phyloP scores from a whole-genome alignment of 2,113 vertebrate species.

The Grammomys surdaster region DNA sequence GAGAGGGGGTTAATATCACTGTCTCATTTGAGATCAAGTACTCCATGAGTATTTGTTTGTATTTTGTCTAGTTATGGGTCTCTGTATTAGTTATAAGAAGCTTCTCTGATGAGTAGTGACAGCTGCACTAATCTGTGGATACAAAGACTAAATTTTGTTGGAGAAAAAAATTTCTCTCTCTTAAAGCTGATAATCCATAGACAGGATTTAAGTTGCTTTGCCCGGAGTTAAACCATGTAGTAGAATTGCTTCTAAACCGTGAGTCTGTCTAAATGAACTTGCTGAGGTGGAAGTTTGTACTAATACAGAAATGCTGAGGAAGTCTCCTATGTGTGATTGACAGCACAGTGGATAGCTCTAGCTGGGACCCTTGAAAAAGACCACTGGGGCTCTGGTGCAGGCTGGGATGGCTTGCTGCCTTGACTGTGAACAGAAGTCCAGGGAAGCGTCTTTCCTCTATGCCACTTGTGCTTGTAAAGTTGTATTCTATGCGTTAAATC shows the following conservation, averaged over 20 bases:
- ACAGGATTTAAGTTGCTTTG: not conserved
- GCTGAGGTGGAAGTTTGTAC: slow-evolving; percentile 2
- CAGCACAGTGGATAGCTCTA: not conserved
- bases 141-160: slow-evolving; percentile 3
- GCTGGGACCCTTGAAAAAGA: not conserved
- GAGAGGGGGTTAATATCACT: not conserved
- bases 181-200: not conserved
- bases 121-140: not conserved
- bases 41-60: not conserved
- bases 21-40: too few relatives aligned
- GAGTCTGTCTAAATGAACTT: not conserved
- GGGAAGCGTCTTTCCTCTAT: not conserved
- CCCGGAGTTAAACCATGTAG: not conserved
- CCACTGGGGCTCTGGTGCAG: not conserved
- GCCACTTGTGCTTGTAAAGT: not conserved
- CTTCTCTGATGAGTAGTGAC: too few relatives aligned
- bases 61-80: not conserved
- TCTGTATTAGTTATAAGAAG: not conserved
- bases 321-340: not conserved
- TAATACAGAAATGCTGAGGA: not conserved
- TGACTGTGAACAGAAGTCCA: not conserved
- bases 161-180: not conserved
- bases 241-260: not conserved
- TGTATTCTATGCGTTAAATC: not conserved
- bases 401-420: not conserved